Conservation (phyloP, 2,113 vertebrate species). For the Laticauda colubrina region DNA sequence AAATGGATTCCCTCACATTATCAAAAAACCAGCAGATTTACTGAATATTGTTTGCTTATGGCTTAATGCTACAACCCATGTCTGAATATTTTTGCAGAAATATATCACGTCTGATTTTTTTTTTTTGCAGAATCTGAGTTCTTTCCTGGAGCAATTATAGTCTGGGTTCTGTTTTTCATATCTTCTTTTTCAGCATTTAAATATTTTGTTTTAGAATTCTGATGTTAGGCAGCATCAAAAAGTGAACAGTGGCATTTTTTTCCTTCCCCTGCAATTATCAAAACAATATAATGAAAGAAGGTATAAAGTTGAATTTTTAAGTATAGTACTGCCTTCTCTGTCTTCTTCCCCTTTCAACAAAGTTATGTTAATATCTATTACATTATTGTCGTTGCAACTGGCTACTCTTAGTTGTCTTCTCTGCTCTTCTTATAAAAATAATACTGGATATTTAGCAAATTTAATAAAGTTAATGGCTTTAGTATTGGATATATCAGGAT, state of each 20-base stretch:
- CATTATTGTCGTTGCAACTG: background rate
- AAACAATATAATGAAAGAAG: background rate
- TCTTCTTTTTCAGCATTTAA: background rate
- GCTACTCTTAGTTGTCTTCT: background rate
- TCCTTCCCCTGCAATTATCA: background rate
- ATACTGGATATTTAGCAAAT: background rate
- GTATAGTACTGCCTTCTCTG: background rate
- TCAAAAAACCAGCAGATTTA: background rate
- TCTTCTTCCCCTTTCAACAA: background rate
- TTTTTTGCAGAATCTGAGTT: background rate
- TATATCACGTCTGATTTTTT: background rate
- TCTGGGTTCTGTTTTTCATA: background rate
- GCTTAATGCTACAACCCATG: background rate
- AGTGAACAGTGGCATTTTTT: background rate
- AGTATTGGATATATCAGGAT: background rate
- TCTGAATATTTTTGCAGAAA: background rate
- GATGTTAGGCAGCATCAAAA: background rate
- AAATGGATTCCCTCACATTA: background rate
- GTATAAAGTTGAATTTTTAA: background rate
- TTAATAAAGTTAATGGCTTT: background rate
- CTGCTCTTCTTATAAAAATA: background rate
- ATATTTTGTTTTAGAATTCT: background rate
- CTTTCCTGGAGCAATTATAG: background rate
- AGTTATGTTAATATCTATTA: background rate
- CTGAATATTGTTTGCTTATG: background rate